These are phyloP conservation scores for Hormaphis cornu DNA, from an alignment of 1,140 invertebrate genomes.

Conservation along the genomic window DNA sequence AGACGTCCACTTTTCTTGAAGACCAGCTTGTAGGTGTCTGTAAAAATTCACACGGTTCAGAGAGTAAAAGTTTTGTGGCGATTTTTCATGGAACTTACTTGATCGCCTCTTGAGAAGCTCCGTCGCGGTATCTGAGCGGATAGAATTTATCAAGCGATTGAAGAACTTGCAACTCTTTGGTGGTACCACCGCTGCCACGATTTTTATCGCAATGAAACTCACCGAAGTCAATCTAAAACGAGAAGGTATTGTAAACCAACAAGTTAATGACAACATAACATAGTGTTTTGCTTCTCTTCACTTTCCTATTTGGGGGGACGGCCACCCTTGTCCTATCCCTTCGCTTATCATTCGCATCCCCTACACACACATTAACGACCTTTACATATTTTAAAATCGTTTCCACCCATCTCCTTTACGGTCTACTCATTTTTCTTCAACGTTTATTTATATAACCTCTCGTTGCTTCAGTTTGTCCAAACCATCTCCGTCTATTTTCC, in stretches of 20 bases:
- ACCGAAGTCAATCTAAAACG: constrained; percentile 58
- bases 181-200: constrained; percentile 48
- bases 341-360: no score
- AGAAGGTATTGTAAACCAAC: constrained; percentile 38
- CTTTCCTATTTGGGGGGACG: no score
- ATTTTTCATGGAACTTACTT: no score
- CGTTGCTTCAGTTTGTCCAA: no score
- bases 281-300: no score
- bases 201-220: constrained; percentile 54
- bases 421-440: no score
- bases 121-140: constrained; percentile 73
- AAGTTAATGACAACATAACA: constrained; percentile 31
- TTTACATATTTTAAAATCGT: no score
- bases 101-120: constrained; percentile 63
- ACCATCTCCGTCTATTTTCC: no score
- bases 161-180: constrained; percentile 50
- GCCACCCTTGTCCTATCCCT: no score
- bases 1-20: constrained; percentile 81
- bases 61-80: constrained; percentile 26
- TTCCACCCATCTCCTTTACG: no score
- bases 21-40: constrained; percentile 68
- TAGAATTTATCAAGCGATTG: constrained; percentile 82
- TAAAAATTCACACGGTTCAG: constrained; percentile 36
- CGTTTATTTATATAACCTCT: no score
- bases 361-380: no score